Conservation (phyloP, 2,113 vertebrate species). For the Procavia capensis region DNA sequence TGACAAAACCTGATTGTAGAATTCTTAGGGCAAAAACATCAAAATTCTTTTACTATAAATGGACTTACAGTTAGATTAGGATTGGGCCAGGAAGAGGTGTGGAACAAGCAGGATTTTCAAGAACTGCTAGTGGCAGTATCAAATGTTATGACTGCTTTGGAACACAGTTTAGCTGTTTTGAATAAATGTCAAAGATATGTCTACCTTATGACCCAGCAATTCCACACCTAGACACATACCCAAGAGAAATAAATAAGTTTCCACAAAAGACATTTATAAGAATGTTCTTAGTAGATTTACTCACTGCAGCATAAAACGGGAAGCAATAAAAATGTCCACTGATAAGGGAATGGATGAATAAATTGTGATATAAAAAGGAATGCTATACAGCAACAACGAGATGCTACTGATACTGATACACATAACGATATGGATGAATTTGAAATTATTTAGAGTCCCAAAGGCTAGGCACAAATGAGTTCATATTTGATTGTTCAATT, state of each 20-base stretch:
- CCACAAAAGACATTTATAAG: neutral
- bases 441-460: neutral
- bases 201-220: neutral
- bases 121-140: neutral
- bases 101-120: neutral
- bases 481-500: neutral
- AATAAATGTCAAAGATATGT: neutral
- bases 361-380: neutral
- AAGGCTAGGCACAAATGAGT: neutral
- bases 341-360: neutral
- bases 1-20: neutral
- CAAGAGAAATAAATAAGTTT: neutral
- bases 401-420: neutral
- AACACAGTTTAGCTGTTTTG: neutral
- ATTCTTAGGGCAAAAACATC: neutral
- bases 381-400: neutral
- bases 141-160: neutral
- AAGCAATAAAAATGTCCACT: neutral
- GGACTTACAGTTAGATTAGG: conserved; percentile 15
- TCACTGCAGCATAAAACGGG: too few relatives aligned
- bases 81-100: neutral
- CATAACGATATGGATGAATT: neutral
- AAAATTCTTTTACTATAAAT: neutral
- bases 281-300: neutral
- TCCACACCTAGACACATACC: neutral